These are phyloP conservation scores for Polylopha cassiicola DNA, from an alignment of 2,888 invertebrate genomes.

Conservation along the genomic window DNA sequence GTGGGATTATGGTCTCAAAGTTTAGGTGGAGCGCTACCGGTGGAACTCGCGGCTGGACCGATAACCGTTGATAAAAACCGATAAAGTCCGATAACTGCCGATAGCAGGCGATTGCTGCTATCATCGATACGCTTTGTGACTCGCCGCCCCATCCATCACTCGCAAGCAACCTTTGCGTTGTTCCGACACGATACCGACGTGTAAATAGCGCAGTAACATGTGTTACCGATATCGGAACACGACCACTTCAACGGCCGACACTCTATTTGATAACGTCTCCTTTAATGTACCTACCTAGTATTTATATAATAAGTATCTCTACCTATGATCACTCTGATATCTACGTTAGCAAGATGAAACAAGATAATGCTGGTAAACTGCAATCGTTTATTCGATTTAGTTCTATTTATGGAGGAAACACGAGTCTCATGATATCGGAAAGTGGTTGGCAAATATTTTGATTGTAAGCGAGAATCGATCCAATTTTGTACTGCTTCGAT, in stretches of 20 bases:
- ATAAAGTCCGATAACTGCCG: constrained; percentile 44
- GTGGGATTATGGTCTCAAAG: constrained; percentile 53
- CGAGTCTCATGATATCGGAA: no score
- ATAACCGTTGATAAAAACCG: constrained; percentile 20
- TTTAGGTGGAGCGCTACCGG: constrained; percentile 41
- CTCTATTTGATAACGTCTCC: constrained; percentile 59
- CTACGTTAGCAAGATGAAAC: constrained; percentile 13
- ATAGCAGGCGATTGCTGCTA: constrained; percentile 57
- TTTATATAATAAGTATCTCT: constrained; percentile 37
- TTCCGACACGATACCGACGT: constrained; percentile 50
- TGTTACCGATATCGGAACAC: constrained; percentile 64
- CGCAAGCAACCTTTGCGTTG: constrained; percentile 57
- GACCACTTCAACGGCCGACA: constrained; percentile 60
- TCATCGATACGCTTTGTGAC: constrained; percentile 68
- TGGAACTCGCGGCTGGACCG: constrained; percentile 37
- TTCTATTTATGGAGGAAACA: no score
- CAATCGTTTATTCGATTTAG: no score
- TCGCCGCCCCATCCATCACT: constrained; percentile 73
- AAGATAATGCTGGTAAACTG: no score
- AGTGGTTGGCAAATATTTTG: no score
- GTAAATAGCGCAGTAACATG: constrained; percentile 66
- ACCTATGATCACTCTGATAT: constrained; percentile 40
- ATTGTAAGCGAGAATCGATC: no score
- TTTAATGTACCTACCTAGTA: constrained; percentile 52
- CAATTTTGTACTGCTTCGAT: no score